Evolutionary conservation across 2,888 invertebrate species (phyloP).

Genomic region (Lasioglossum pauxillum): DNA sequence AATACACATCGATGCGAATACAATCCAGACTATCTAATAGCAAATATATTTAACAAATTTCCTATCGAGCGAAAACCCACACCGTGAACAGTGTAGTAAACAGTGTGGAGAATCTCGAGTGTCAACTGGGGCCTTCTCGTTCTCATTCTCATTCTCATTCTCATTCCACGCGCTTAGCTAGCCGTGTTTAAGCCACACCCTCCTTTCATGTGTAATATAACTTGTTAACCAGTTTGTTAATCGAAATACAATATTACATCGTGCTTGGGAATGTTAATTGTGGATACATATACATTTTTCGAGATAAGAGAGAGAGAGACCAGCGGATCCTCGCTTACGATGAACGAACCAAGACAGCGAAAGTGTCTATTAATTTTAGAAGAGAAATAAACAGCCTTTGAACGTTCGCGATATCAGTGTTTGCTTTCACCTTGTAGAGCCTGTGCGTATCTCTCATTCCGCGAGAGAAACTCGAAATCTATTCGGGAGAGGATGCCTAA

Average conservation of each 20-base stretch:
- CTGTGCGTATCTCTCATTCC: not conserved
- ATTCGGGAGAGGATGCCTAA: not conserved
- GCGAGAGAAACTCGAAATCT: not conserved
- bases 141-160: not conserved
- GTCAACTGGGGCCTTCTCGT: not conserved
- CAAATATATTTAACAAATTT: not conserved
- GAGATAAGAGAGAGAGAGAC: too few species aligned
- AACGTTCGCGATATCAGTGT: too few species aligned
- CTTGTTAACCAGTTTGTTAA: not conserved
- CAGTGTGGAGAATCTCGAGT: not conserved
- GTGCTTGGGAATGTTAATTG: too few species aligned
- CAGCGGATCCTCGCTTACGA: not conserved
- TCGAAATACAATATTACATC: not conserved
- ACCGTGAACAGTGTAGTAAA: not conserved
- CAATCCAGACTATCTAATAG: not conserved
- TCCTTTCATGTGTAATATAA: not conserved
- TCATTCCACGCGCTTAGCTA: not conserved
- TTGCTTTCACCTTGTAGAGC: constrained; percentile 15
- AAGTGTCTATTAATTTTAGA: not conserved
- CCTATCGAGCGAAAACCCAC: not conserved
- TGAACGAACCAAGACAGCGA: not conserved
- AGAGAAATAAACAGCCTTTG: not conserved
- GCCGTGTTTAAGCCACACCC: not conserved
- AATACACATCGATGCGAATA: constrained; percentile 65
- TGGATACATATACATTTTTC: too few species aligned